Evolutionary conservation across 2,797 vertebrate genomes (phyloP).

Genomic region (Anguilla pacifica): DNA sequence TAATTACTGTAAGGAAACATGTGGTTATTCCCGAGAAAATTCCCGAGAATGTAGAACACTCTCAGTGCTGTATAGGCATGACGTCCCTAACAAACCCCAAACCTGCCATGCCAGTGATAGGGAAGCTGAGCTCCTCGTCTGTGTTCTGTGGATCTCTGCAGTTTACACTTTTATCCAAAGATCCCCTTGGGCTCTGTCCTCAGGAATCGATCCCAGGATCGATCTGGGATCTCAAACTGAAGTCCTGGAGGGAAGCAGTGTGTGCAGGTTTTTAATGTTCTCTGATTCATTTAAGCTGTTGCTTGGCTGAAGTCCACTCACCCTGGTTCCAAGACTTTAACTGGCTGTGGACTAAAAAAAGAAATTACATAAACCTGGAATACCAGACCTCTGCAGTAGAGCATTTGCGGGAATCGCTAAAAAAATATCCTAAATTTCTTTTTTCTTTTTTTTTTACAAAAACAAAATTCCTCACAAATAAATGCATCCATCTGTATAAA

Average conservation of each 20-base stretch:
- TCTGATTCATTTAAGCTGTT: background rate
- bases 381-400: background rate
- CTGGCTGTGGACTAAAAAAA: background rate
- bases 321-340: background rate
- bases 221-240: too few species aligned
- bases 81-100: background rate
- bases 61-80: too few species aligned
- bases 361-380: background rate
- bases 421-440: background rate
- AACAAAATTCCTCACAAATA: too few species aligned
- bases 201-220: too few species aligned
- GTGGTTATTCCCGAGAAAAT: too few species aligned
- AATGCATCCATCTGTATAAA: too few species aligned
- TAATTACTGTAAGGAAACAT: too few species aligned
- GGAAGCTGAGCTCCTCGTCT: slow-evolving; percentile 61
- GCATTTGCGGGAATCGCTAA: background rate
- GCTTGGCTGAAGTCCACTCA: too few species aligned
- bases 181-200: background rate
- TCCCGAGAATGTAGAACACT: too few species aligned
- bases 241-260: too few species aligned
- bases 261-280: background rate
- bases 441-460: too few species aligned
- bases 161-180: background rate
- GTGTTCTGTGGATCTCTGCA: slow-evolving; percentile 31
- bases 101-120: slow-evolving; percentile 34